These are phyloP conservation scores for Stomatorhinus ivindoensis DNA, from an alignment of 2,113 vertebrate genomes.

Conservation along the genomic window DNA sequence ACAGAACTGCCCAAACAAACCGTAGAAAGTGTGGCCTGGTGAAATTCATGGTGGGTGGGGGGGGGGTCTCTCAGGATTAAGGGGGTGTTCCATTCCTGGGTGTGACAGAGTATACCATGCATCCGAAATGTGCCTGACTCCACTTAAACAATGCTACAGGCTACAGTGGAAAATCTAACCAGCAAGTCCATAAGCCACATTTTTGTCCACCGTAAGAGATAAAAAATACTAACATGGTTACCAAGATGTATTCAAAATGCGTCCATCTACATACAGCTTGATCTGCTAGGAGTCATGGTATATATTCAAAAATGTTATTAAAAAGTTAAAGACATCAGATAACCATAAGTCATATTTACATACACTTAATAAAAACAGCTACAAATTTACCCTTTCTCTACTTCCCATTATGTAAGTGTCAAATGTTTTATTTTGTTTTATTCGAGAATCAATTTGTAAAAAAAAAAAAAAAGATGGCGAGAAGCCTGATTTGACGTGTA, in stretches of 20 bases:
- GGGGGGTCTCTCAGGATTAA: not conserved
- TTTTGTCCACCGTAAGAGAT: not conserved
- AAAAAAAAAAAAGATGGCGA: not conserved
- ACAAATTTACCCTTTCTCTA: not conserved
- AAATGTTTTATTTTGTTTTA: not conserved
- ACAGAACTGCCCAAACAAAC: conserved; percentile 14
- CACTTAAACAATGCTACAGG: not conserved
- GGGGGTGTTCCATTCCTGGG: not conserved
- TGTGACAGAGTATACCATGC: not conserved
- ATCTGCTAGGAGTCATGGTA: not conserved
- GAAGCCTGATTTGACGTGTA: not conserved
- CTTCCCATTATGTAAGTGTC: not conserved
- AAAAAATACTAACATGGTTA: not conserved
- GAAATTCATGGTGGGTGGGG: conserved; percentile 18
- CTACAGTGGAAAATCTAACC: not conserved
- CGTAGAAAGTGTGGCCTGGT: conserved; percentile 20
- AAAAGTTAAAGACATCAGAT: not conserved
- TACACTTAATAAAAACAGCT: not conserved
- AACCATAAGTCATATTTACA: not conserved
- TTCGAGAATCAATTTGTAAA: not conserved
- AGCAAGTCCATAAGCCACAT: not conserved
- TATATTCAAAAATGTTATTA: not conserved
- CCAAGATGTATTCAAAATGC: not conserved
- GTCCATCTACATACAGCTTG: not conserved
- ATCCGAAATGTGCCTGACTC: not conserved